Percentiles rank a stretch among this genome's conserved stretches.
Evolutionary conservation across 2,113 vertebrate genomes (phyloP).

Genomic region (Potamarius usumacintae): DNA sequence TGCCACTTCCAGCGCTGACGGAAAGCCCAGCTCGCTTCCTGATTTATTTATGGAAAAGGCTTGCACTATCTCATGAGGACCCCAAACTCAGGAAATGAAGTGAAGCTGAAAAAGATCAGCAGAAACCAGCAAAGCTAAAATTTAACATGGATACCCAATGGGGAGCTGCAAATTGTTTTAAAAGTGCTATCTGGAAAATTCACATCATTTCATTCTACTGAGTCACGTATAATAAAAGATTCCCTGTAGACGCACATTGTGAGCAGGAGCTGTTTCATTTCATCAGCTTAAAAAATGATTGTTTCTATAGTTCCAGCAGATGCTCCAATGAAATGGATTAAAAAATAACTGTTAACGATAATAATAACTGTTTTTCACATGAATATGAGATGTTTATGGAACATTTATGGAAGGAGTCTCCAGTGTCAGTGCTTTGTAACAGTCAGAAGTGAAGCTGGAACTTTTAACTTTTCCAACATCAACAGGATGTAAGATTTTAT

Average conservation of each 20-base stretch:
- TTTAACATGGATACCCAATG: neutral
- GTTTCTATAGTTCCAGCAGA: neutral
- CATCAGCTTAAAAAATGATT: neutral
- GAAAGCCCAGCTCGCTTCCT: neutral
- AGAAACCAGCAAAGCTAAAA: neutral
- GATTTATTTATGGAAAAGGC: conserved; percentile 41
- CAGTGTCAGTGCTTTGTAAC: too few species aligned
- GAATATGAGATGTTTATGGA: too few species aligned
- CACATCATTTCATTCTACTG: neutral
- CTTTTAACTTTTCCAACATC: too few species aligned
- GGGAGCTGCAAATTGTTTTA: neutral
- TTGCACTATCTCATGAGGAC: conserved; percentile 17
- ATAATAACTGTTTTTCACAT: too few species aligned
- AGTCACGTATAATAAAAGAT: neutral
- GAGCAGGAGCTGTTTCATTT: neutral
- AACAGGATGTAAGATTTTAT: too few species aligned
- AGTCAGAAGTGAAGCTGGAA: too few species aligned
- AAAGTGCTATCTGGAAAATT: neutral
- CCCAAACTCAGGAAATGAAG: neutral
- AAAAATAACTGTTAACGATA: too few species aligned
- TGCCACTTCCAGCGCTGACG: neutral
- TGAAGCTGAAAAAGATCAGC: neutral
- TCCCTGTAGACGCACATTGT: neutral
- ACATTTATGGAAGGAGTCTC: too few species aligned
- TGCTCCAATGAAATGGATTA: too few species aligned